These are phyloP conservation scores for Eublepharis macularius DNA, from an alignment of 2,113 vertebrate genomes.

Conservation along the genomic window DNA sequence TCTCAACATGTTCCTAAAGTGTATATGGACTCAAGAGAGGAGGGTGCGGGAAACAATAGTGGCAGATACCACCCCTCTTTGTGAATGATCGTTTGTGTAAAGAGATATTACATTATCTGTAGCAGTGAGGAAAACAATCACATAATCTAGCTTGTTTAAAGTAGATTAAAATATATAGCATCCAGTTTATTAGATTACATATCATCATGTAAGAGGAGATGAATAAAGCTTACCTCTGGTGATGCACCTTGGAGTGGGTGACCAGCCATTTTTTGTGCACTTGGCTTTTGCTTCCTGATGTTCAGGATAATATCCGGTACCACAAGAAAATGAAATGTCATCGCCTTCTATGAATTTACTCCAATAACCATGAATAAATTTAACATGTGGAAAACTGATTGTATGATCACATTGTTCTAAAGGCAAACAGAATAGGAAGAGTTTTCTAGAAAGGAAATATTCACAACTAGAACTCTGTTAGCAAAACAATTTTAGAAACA, in stretches of 20 bases:
- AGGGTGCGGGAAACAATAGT: too few relatives aligned
- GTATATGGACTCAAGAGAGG: too few relatives aligned
- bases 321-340: conserved; percentile 42
- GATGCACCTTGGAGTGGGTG: conserved; percentile 60
- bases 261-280: conserved; percentile 67
- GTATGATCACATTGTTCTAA: background rate
- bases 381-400: background rate
- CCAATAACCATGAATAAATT: rapidly evolving
- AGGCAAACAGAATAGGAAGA: background rate
- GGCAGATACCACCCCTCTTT: too few relatives aligned
- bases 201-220: background rate
- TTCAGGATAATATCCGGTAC: conserved; percentile 22
- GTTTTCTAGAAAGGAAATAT: background rate
- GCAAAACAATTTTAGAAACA: background rate
- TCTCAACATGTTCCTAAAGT: too few relatives aligned
- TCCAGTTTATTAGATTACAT: background rate
- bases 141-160: too few relatives aligned
- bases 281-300: rapidly evolving
- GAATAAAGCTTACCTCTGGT: background rate
- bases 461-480: background rate
- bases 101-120: too few relatives aligned
- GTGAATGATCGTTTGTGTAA: too few relatives aligned
- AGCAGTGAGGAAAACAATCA: too few relatives aligned
- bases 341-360: background rate
- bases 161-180: too few relatives aligned